Evolutionary conservation across 2,888 invertebrate species (phyloP).

Genomic region (Parnassius glacialis): DNA sequence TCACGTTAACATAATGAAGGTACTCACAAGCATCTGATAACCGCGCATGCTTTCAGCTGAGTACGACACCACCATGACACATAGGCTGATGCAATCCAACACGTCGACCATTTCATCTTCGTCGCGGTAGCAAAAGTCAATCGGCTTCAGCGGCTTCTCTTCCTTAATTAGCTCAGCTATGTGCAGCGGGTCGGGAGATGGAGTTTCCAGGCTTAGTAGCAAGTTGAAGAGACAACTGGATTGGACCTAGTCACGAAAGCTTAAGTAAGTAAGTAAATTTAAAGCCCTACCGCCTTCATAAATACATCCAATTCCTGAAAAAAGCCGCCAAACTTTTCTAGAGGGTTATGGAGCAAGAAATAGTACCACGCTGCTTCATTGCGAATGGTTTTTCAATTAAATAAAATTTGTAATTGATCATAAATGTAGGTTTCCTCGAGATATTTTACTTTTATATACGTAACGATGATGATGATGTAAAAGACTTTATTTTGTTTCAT

Average conservation of each 20-base stretch:
- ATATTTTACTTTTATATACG: too few relatives aligned
- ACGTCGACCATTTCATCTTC: constrained; percentile 98
- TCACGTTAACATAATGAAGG: neutral
- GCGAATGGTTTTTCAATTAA: too few relatives aligned
- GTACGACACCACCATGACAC: constrained; percentile 99
- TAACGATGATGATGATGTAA: too few relatives aligned
- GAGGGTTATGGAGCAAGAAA: too few relatives aligned
- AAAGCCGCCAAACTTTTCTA: too few relatives aligned
- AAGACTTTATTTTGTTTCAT: too few relatives aligned
- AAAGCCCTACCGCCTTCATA: too few relatives aligned
- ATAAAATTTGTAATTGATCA: too few relatives aligned
- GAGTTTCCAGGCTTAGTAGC: constrained; percentile 94
- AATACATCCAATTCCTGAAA: too few relatives aligned
- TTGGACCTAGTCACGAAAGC: constrained; percentile 85
- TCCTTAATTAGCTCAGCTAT: constrained; percentile 95
- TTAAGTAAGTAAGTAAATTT: too few relatives aligned
- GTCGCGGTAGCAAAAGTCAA: constrained; percentile 99
- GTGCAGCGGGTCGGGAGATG: constrained; percentile 95
- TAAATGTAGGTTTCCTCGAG: too few relatives aligned
- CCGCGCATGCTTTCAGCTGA: constrained; percentile 96
- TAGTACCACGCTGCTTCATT: too few relatives aligned
- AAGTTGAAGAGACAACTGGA: constrained; percentile 95
- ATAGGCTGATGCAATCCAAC: constrained; percentile 97
- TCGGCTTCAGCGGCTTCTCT: constrained; percentile 94
- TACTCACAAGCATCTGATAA: constrained; percentile 92